A percentile compares a stretch with the other conserved stretches of the same genome.
phyloP scores from a whole-genome alignment of 2,797 vertebrate species.

The Takifugu rubripes region DNA sequence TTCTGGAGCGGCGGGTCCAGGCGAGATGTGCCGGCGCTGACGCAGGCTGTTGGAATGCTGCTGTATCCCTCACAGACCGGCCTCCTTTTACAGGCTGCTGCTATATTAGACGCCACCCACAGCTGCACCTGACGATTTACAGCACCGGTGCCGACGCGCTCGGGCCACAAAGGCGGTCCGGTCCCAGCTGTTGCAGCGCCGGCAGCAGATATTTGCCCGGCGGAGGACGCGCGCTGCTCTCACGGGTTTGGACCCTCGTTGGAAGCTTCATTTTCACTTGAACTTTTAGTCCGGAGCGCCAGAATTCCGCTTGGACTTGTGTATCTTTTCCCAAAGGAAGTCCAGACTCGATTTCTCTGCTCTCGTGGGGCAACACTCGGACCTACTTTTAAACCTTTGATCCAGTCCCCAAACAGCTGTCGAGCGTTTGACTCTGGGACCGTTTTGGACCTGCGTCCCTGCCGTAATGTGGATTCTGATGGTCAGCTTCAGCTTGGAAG shows the following conservation, averaged over 20 bases:
- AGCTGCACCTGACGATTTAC: constrained; percentile 85
- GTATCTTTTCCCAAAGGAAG: constrained; percentile 5
- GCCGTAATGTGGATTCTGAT: constrained; percentile 68
- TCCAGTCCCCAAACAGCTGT: neutral
- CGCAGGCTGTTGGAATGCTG: constrained; percentile 25
- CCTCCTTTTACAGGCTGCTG: constrained; percentile 89
- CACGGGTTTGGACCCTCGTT: neutral
- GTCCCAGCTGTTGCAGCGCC: constrained; percentile 45
- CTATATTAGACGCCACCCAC: constrained; percentile 77
- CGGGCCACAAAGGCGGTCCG: constrained; percentile 1
- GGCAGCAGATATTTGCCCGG: constrained; percentile 20
- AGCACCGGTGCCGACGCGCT: constrained; percentile 53
- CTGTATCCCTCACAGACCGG: constrained; percentile 51
- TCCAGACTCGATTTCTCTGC: neutral
- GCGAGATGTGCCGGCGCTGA: constrained; percentile 51
- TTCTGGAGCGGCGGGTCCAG: too few species aligned
- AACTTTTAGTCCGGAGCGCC: constrained; percentile 1
- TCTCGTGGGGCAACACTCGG: neutral
- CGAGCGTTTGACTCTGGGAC: constrained; percentile 18
- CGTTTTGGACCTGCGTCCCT: constrained; percentile 9
- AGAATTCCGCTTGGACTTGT: neutral
- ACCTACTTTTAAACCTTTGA: constrained; percentile 5
- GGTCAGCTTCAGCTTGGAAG: constrained; percentile 58
- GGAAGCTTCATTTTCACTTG: constrained; percentile 9
- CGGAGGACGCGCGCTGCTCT: constrained; percentile 4